Conservation (phyloP, 37 sponge, comb jelly and placozoan genomes). For the Sycon ciliatum region DNA sequence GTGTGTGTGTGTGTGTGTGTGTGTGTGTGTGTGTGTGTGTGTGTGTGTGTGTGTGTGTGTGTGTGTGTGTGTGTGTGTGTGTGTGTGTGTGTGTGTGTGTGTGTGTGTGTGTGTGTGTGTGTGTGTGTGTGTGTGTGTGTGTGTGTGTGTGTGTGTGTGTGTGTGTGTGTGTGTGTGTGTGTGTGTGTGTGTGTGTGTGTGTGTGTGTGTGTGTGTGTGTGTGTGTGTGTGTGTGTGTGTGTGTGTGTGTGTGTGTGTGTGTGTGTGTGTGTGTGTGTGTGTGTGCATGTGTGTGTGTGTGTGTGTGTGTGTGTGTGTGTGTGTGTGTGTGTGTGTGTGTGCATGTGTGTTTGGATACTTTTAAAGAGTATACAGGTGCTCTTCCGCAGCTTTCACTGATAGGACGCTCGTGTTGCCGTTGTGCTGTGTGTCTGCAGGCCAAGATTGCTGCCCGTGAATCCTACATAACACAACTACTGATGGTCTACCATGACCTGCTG, state of each 20-base stretch:
- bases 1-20: conserved; percentile 5
- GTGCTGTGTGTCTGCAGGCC: no score
- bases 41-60: not conserved
- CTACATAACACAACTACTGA: no score
- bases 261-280: conserved; percentile 5
- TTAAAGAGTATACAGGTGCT: no score
- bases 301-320: conserved; percentile 1
- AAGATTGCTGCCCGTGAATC: no score
- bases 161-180: conserved; percentile 5
- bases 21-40: not conserved
- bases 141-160: conserved; percentile 5
- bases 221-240: conserved; percentile 5
- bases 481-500: no score
- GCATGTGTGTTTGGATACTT: not conserved
- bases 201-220: conserved; percentile 5
- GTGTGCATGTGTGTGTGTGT: not conserved
- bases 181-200: not conserved
- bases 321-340: not conserved
- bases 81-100: conserved; percentile 5
- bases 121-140: conserved; percentile 5
- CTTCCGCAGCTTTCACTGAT: no score
- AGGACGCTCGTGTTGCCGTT: no score
- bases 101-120: conserved; percentile 5
- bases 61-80: conserved; percentile 1
- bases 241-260: conserved; percentile 5